Base-by-base conservation (phyloP, 2,888 invertebrate species). In the Poecilobothrus nobilitatus region DNA sequence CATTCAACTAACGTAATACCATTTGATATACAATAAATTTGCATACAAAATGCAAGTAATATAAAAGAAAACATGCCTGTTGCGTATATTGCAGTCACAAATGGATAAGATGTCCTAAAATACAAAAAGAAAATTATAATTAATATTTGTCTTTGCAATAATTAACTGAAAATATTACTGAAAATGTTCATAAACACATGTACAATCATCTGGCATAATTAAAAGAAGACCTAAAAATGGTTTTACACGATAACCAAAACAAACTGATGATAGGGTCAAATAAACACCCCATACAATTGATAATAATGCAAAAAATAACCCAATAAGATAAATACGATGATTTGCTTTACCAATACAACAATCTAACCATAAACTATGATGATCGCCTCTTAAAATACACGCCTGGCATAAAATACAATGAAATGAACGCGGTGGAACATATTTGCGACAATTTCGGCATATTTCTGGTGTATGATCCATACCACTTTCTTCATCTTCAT, bases 331-430 rank as follows among this genome's bases (percentile, higher is more conserved):
- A 80, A 89, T 89, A 67, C 86, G 84, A 74, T 91, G 89, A 79
- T 95, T 95, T 70, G 87, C 87, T 73, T 87, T 86, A 15, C 94
- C 90, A 72, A 95, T 87, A 80, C 95, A 95, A 77, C 91, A 92
- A 76, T 92, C 89, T 81, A 93, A 85, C 91, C 92, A 92, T 78
- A 88, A 89, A 77, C 93, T 90, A 37, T 92, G 91, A 81, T 90
- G 91, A 77, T 90, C 91, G 75, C 90, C 86, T 73, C 89, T 88
- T 71, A 89, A 85, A 27, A 94, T 87, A 80, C 93, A 94, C 66
- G 88, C 87, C 77, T 92, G 89, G 79, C 96, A 97, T 69, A 91
- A 85, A 72, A 86, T 85, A 78, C 96, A 96, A 77, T 94, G 94
- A 76, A 89, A 87, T 62, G 91, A 88, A 73, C 91, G 87, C 0